Percentiles rank a stretch among this genome's conserved stretches.
These are phyloP conservation scores for Capitulum mitella DNA, from an alignment of 2,888 invertebrate species.

Conservation along the genomic window DNA sequence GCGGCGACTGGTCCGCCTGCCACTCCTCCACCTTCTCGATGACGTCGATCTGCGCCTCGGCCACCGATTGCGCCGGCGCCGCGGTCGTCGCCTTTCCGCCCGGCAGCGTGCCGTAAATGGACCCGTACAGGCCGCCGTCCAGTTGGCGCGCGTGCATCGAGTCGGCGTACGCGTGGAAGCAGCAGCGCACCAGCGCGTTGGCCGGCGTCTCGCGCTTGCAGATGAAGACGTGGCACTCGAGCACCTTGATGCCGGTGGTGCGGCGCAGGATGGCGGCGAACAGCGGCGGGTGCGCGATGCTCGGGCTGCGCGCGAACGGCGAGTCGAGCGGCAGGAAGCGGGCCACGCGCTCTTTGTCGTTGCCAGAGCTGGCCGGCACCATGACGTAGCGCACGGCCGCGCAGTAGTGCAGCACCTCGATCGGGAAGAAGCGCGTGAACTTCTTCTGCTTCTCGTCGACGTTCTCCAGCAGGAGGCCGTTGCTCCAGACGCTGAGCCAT, in stretches of 20 bases:
- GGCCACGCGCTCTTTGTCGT: slow-evolving; percentile 51
- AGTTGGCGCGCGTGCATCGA: slow-evolving; percentile 82
- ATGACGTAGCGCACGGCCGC: slow-evolving; percentile 85
- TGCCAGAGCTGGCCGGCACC: slow-evolving; percentile 52
- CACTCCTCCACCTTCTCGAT: slow-evolving; percentile 77
- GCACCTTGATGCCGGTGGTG: slow-evolving; percentile 91
- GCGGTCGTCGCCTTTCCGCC: slow-evolving; percentile 34
- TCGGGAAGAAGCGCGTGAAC: slow-evolving; percentile 91
- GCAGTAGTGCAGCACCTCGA: slow-evolving; percentile 89
- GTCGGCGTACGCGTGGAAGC: slow-evolving; percentile 96
- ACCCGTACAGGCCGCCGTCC: slow-evolving; percentile 42
- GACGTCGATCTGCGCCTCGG: slow-evolving; percentile 58
- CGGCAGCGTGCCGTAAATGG: slow-evolving; percentile 37
- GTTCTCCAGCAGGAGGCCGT: slow-evolving; percentile 86
- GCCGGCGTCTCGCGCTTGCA: slow-evolving; percentile 95
- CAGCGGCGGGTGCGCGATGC: slow-evolving; percentile 88
- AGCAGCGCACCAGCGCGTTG: slow-evolving; percentile 94
- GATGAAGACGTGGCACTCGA: slow-evolving; percentile 98
- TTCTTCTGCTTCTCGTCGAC: slow-evolving; percentile 91
- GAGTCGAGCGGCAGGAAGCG: slow-evolving; percentile 92
- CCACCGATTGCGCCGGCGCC: slow-evolving; percentile 29
- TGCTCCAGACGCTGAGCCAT: slow-evolving; percentile 95
- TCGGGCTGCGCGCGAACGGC: slow-evolving; percentile 85
- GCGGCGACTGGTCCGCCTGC: slow-evolving; percentile 60
- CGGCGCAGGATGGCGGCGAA: slow-evolving; percentile 93